Evolutionary conservation across 2,797 vertebrate species (phyloP), one percentile per base, ranked within the genome.

Genomic region (Leptoclinus maculatus): DNA sequence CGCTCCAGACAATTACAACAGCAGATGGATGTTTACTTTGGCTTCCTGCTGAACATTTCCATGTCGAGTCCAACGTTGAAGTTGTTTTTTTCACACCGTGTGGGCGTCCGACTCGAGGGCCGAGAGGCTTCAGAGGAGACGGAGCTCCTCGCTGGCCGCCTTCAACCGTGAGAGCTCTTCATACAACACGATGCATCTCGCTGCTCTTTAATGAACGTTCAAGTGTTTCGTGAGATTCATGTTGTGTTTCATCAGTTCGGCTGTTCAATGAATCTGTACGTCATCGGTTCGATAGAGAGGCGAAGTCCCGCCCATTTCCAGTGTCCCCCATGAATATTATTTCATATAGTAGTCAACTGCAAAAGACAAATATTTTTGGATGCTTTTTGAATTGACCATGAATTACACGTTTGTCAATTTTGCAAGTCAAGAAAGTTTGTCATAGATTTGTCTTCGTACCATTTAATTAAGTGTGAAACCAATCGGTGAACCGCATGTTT

Each of bases 81-180:
- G 81, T 81, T 70, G 80, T 76, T 82, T 67, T 76, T 66, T 34
- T 69, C 41, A 39, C 70, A 29, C 53, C 2, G 70, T 17, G 88
- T 88, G 87, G 89, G 91, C 29, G 75, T 83, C 78, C 65, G 66
- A 62, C 85, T 81, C 27, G 57, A 79, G 75, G 75, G 68, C 82
- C 67, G 82, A 88, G 82, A 82, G 85, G 86, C 74, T 84, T 87
- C 79, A 32, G 74, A 80, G 83, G 83, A 87, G 83, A 67, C 75
- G 75, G 66, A 76, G 83, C 83, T 89, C 74, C 78, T 76, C 54
- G 62, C 87, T 82, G 86, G 84, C 89, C 32, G 83, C 21, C 49
- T 45, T 88, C 85, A 87, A 81, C 27, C 6, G 32, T 19, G 29
- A 87, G 85, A 57, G 82, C 86, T 78, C 85, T 85, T 87, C 84